phyloP scores from a whole-genome alignment of 1,140 invertebrate genomes.

The Lepidotrigona ventralis region DNA sequence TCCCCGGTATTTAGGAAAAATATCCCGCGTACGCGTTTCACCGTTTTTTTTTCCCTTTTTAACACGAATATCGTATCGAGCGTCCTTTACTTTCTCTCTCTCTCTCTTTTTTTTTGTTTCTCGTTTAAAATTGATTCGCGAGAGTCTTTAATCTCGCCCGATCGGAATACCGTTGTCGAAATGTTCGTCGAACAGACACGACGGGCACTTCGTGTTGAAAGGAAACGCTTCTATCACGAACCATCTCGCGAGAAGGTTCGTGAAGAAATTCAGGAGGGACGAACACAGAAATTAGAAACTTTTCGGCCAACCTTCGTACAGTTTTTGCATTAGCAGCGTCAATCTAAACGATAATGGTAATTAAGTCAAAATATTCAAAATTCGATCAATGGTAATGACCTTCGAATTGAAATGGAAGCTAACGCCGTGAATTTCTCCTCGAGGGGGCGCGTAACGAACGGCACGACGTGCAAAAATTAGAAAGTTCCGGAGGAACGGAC shows the following conservation, averaged over 20 bases:
- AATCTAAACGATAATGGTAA: no score
- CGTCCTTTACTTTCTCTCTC: neutral
- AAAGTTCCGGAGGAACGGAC: neutral
- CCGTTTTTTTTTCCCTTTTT: neutral
- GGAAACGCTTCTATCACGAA: no score
- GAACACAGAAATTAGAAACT: no score
- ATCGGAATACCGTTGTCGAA: neutral
- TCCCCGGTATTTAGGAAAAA: neutral
- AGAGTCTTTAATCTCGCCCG: neutral
- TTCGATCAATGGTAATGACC: neutral
- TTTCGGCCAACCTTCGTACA: no score
- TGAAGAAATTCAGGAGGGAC: no score
- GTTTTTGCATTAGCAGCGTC: no score
- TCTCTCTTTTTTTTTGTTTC: neutral
- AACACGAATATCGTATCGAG: neutral
- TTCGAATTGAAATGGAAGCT: neutral
- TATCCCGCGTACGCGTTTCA: neutral
- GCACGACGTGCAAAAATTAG: neutral
- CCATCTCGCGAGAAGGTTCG: no score
- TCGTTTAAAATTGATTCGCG: neutral
- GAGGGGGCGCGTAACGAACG: no score
- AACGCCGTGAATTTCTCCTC: neutral
- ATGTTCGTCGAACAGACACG: no score
- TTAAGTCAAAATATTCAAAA: no score
- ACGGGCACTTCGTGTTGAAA: no score